Evolutionary conservation across 2,888 invertebrate genomes (phyloP), one percentile per base, ranked within the genome.

Genomic region (Choreutis nemorana): DNA sequence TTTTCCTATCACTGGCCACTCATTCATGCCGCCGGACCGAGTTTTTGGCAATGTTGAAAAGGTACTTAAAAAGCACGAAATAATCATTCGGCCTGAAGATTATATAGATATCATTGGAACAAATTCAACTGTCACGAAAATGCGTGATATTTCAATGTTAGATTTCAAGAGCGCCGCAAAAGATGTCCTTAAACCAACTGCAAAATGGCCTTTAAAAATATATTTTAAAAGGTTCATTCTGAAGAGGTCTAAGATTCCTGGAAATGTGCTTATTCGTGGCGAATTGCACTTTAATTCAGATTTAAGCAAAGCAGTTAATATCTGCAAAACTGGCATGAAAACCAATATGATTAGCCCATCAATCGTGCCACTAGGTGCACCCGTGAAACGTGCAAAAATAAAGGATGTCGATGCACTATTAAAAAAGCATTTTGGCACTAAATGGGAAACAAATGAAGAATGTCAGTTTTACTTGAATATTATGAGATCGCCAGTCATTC

Each of bases 11-110:
- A 33, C 37, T 10, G 46, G 46, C 9, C 43, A 50, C 35, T 48
- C 39, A 8, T 49, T 33, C 28, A 32, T 48, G 14, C 45, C 44
- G 10, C 31, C 48, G 6, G 45, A 50, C 32, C 25, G 44, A 26
- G 41, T 50, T 15, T 48, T 50, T 36, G 45, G 32, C 2, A 24
- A 30, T 28, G 45, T 45, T 12, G 44, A 48, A 33, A 45, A 40
- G 33, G 37, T 35, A 13, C 18, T 45, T 8, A 41, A 37, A 28
- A 41, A 36, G 26, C 37, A 26, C 22, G 36, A 41, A 28, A 32
- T 28, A 9, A 39, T 48, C 4, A 24, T 39, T 27, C 27, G 33
- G 18, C 40, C 41, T 12, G 35, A 40, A 20, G 42, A 44, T 23
- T 47, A 52, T 34, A 23, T 36, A 13, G 30, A 42, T 7, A 37